Evolutionary conservation across 2,888 invertebrate genomes (phyloP).

Genomic region (Eubasilissa splendida): DNA sequence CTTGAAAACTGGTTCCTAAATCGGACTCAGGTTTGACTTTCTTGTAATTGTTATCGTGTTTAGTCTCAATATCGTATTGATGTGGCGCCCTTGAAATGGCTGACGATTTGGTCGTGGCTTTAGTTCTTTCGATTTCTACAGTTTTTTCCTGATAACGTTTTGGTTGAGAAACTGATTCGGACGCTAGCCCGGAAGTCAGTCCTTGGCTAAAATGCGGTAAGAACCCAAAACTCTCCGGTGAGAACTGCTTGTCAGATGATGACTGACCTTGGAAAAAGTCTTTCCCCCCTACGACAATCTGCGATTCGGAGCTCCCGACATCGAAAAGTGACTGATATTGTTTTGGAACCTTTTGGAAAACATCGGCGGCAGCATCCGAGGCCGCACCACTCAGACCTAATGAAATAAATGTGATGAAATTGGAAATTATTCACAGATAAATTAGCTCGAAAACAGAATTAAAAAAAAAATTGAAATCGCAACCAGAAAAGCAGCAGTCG

Average conservation of each 20-base stretch:
- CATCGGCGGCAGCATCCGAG: slow-evolving; percentile 63
- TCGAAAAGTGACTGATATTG: slow-evolving; percentile 70
- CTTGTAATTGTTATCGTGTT: slow-evolving; percentile 71
- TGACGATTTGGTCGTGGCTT: slow-evolving; percentile 54
- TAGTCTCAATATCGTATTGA: slow-evolving; percentile 69
- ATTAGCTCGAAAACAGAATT: no score
- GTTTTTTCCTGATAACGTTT: slow-evolving; percentile 53
- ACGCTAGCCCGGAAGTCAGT: slow-evolving; percentile 64
- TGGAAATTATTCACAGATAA: no score
- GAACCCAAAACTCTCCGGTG: slow-evolving; percentile 69
- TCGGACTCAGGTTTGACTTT: slow-evolving; percentile 60
- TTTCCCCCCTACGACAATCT: slow-evolving; percentile 56
- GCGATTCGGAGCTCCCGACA: slow-evolving; percentile 70
- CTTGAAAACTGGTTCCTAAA: slow-evolving; percentile 63
- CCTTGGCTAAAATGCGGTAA: slow-evolving; percentile 70
- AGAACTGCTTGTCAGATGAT: slow-evolving; percentile 68
- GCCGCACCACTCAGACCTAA: slow-evolving; percentile 53
- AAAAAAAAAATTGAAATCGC: no score
- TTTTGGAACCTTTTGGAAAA: slow-evolving; percentile 66
- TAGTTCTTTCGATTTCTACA: slow-evolving; percentile 55
- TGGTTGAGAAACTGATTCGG: slow-evolving; percentile 62
- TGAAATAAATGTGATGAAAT: slow-evolving; percentile 15
- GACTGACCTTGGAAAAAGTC: slow-evolving; percentile 68
- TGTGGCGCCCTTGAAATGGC: slow-evolving; percentile 62
- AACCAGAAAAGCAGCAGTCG: no score